These are phyloP conservation scores for Perodicticus potto DNA, from an alignment of 2,797 vertebrate species.

Conservation along the genomic window DNA sequence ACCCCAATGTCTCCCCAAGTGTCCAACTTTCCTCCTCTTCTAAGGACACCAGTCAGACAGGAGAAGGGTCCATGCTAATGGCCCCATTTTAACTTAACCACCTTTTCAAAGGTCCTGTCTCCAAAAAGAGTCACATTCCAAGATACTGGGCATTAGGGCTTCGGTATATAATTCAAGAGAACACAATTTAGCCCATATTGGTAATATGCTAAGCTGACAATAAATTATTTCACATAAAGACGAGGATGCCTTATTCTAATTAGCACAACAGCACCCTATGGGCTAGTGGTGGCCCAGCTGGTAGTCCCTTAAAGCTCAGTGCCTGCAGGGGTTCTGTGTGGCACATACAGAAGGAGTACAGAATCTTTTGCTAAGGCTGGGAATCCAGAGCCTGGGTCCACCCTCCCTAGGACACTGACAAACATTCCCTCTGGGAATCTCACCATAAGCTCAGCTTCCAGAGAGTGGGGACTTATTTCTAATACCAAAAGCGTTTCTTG, in stretches of 20 bases:
- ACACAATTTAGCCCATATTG: neutral
- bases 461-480: neutral
- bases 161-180: neutral
- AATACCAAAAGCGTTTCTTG: neutral
- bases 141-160: neutral
- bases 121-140: neutral
- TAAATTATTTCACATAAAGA: neutral
- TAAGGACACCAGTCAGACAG: neutral
- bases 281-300: neutral
- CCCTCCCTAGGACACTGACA: neutral
- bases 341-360: too few relatives aligned
- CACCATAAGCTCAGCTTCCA: neutral
- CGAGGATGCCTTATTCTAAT: neutral
- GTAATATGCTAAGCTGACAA: neutral
- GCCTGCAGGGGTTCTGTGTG: neutral
- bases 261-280: neutral
- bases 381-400: neutral
- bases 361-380: neutral
- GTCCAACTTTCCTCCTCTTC: neutral
- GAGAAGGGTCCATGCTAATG: neutral
- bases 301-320: neutral
- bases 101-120: neutral
- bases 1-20: neutral
- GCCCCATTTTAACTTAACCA: constrained; percentile 24
- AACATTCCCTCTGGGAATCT: neutral